Conservation (phyloP, 2,113 vertebrate species). For the Anhinga rufa region DNA sequence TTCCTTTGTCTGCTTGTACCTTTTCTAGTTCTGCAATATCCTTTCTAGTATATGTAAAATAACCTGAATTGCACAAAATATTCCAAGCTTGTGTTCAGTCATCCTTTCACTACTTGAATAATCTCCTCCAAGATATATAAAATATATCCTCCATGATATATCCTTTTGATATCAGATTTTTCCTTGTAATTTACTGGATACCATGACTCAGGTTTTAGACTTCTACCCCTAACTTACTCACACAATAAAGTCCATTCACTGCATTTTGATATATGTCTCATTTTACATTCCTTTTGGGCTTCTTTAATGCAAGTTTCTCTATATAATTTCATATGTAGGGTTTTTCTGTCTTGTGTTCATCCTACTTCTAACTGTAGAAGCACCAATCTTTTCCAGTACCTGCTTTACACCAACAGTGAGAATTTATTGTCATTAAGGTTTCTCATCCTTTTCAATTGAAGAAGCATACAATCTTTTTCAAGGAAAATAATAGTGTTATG, state of each 20-base stretch:
- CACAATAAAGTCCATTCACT: background rate
- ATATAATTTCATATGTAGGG: background rate
- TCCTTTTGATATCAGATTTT: background rate
- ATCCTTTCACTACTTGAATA: background rate
- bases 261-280: background rate
- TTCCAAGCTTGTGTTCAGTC: background rate
- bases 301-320: background rate
- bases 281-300: background rate
- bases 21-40: background rate
- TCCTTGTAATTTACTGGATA: background rate
- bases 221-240: background rate
- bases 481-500: background rate
- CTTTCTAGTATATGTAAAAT: background rate
- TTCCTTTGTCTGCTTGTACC: background rate
- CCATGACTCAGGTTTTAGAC: background rate
- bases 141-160: background rate
- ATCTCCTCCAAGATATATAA: background rate
- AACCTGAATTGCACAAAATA: background rate
- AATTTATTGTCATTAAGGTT: background rate
- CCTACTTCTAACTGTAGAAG: background rate
- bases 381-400: background rate
- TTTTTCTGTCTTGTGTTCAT: background rate
- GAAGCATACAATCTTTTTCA: background rate
- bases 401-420: background rate
- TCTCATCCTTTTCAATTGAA: background rate